phyloP scores from a whole-genome alignment of 2,888 invertebrate genomes.

The Drosophila pegasa region DNA sequence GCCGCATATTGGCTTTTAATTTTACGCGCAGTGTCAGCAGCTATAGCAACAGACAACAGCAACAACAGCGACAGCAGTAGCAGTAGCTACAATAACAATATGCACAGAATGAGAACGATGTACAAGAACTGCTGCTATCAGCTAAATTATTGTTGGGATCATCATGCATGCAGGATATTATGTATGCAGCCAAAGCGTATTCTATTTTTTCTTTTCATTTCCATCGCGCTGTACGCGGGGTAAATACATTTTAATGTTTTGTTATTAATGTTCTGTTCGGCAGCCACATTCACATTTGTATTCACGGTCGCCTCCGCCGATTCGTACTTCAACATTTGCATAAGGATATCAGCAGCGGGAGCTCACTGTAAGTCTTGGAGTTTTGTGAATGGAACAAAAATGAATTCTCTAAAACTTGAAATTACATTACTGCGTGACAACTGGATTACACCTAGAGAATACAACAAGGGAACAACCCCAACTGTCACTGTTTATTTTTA shows the following conservation, averaged over 20 bases:
- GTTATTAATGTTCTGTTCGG: conserved; percentile 53
- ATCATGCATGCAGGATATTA: conserved; percentile 52
- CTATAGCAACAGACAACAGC: conserved; percentile 30
- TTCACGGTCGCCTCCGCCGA: conserved; percentile 3
- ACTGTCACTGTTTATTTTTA: conserved; percentile 43
- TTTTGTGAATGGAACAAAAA: conserved; percentile 25
- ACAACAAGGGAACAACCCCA: conserved; percentile 39
- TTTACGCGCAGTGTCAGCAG: conserved; percentile 73
- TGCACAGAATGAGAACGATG: conserved; percentile 1
- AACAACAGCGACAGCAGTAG: conserved; percentile 1
- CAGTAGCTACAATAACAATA: conserved; percentile 1
- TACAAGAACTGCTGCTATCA: conserved; percentile 55
- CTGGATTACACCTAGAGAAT: conserved; percentile 12
- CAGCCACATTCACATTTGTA: conserved; percentile 14
- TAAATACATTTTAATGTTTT: conserved; percentile 51
- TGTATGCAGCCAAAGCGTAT: conserved; percentile 22
- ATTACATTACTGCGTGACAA: conserved; percentile 34
- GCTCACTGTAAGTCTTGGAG: conserved; percentile 34
- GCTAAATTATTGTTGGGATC: conserved; percentile 64
- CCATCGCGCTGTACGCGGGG: conserved; percentile 12
- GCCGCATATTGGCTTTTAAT: conserved; percentile 76
- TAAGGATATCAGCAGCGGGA: conserved; percentile 11
- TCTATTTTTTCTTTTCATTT: not conserved
- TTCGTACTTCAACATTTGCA: conserved; percentile 26
- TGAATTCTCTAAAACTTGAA: conserved; percentile 41